These are phyloP conservation scores for Choristoneura rosaceana DNA, from an alignment of 2,888 invertebrate genomes.

Conservation along the genomic window DNA sequence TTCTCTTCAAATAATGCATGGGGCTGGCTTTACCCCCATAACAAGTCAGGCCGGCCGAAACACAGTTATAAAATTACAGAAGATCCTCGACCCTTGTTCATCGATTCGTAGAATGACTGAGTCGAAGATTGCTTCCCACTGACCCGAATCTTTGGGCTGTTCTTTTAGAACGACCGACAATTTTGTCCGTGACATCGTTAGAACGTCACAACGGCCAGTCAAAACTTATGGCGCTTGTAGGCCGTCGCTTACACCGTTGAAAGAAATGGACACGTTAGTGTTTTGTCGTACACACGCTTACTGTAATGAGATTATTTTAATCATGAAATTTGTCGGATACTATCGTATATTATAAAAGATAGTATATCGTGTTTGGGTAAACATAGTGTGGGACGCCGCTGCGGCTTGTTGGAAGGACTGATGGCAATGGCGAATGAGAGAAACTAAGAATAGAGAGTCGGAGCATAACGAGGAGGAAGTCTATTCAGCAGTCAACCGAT, in stretches of 20 bases:
- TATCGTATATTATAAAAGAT: too few relatives aligned
- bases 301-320: too few relatives aligned
- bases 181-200: constrained; percentile 50
- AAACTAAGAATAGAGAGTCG: too few relatives aligned
- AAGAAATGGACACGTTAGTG: background rate
- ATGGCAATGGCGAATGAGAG: too few relatives aligned
- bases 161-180: constrained; percentile 48
- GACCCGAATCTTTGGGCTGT: constrained; percentile 40
- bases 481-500: too few relatives aligned
- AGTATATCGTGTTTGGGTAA: too few relatives aligned
- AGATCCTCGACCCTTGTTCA: constrained; percentile 49
- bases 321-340: too few relatives aligned
- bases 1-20: background rate
- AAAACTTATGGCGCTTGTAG: constrained; percentile 46
- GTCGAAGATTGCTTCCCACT: constrained; percentile 51
- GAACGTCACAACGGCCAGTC: constrained; percentile 47
- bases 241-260: constrained; percentile 15
- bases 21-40: constrained; percentile 7
- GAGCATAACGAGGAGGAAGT: too few relatives aligned
- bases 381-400: too few relatives aligned
- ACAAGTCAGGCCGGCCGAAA: constrained; percentile 14
- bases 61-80: constrained; percentile 49
- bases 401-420: too few relatives aligned
- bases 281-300: too few relatives aligned
- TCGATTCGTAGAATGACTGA: constrained; percentile 47